Conservation (phyloP, 37 sponge, comb jelly and placozoan species). For the Ianthella basta region DNA sequence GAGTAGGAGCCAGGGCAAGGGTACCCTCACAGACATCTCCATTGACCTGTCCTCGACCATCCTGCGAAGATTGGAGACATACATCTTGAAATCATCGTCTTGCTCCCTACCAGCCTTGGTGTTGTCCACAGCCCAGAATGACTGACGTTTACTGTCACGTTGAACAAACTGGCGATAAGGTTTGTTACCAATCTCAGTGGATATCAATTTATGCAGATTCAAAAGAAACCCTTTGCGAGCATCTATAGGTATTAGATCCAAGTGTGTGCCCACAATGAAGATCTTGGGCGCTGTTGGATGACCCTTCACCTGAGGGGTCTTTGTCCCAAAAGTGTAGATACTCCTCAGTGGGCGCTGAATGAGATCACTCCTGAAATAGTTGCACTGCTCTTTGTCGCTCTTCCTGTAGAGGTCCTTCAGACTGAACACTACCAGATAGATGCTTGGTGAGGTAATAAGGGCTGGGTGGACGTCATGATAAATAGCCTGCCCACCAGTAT, state of each 20-base stretch:
- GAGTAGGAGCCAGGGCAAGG: background rate
- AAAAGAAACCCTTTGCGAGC: background rate
- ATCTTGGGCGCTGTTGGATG: slow-evolving; percentile 3
- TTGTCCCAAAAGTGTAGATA: background rate
- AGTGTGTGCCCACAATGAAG: slow-evolving; percentile 17
- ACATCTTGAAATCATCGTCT: background rate
- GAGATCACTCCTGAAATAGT: slow-evolving; percentile 7
- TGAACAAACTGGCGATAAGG: background rate
- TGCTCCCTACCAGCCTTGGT: slow-evolving; percentile 16
- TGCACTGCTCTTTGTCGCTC: background rate
- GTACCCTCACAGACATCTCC: background rate
- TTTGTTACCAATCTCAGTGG: background rate
- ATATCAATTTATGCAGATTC: background rate
- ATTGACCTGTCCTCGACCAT: background rate
- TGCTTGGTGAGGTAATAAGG: slow-evolving; percentile 23
- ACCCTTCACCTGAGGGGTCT: background rate
- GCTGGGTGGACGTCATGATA: slow-evolving; percentile 13
- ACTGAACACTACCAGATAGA: slow-evolving; percentile 20
- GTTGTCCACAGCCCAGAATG: slow-evolving; percentile 32
- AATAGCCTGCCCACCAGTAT: slow-evolving; percentile 10
- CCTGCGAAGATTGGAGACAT: background rate
- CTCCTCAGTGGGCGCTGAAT: slow-evolving; percentile 16
- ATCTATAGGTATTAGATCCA: background rate
- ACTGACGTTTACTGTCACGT: background rate
- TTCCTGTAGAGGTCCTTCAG: background rate